These are phyloP conservation scores for Drosophila emarginata DNA, from an alignment of 2,888 invertebrate genomes.

Conservation along the genomic window DNA sequence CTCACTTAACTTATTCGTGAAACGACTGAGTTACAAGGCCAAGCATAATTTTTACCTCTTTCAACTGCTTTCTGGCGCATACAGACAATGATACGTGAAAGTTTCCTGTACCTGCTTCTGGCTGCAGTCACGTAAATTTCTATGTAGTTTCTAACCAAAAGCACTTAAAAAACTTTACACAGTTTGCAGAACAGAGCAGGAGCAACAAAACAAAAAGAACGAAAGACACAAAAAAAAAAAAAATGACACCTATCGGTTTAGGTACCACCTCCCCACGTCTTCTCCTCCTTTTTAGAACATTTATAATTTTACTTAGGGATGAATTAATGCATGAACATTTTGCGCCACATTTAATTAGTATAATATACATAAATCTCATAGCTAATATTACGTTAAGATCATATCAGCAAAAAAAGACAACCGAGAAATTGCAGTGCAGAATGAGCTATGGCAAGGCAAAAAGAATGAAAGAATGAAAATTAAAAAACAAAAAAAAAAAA, in stretches of 20 bases:
- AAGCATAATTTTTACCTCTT: conserved; percentile 58
- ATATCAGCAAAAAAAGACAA: conserved; percentile 48
- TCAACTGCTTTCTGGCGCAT: conserved; percentile 57
- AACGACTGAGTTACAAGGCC: conserved; percentile 4
- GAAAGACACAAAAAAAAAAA: not conserved
- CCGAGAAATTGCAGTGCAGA: conserved; percentile 61
- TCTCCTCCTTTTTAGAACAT: too few species aligned
- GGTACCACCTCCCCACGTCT: too few species aligned
- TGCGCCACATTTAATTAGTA: conserved; percentile 63
- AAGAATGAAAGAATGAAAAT: not conserved
- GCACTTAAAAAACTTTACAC: conserved; percentile 56
- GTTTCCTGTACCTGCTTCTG: conserved; percentile 55
- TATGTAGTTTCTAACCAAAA: conserved; percentile 50
- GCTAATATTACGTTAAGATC: conserved; percentile 73
- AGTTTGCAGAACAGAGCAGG: conserved; percentile 14
- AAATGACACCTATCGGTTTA: too few species aligned
- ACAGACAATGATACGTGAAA: conserved; percentile 65
- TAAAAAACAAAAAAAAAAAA: not conserved
- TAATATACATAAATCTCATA: conserved; percentile 62
- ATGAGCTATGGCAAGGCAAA: conserved; percentile 36
- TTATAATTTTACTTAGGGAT: conserved; percentile 3
- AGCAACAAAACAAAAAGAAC: conserved; percentile 19
- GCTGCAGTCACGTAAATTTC: conserved; percentile 59
- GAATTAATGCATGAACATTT: conserved; percentile 29
- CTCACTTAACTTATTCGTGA: conserved; percentile 16